These are phyloP conservation scores for Salvelinus namaycush DNA, from an alignment of 2,113 vertebrate species.

Conservation along the genomic window DNA sequence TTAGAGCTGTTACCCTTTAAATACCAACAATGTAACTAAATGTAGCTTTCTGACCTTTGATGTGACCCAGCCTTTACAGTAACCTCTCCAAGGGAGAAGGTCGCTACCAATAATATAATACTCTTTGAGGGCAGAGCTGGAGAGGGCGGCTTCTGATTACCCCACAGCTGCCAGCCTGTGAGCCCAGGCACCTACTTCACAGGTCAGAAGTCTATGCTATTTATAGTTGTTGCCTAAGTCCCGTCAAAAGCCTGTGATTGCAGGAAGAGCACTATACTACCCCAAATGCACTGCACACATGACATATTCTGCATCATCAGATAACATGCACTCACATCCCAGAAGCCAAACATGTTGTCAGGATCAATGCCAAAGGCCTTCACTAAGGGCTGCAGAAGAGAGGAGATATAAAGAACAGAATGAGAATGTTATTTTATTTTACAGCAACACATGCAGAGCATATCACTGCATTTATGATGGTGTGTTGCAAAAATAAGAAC, in stretches of 20 bases:
- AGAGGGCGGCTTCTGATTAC: constrained; percentile 70
- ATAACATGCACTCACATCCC: constrained; percentile 85
- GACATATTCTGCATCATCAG: constrained; percentile 13
- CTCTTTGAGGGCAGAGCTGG: constrained; percentile 18
- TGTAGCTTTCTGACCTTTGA: constrained; percentile 67
- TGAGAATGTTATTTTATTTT: neutral
- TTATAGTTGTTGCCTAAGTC: constrained; percentile 62
- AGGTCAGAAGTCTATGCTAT: constrained; percentile 69
- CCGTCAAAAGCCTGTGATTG: constrained; percentile 15
- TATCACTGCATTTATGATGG: neutral
- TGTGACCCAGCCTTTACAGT: constrained; percentile 53
- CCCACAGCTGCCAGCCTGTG: constrained; percentile 65
- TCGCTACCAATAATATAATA: constrained; percentile 73
- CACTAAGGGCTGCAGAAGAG: constrained; percentile 83
- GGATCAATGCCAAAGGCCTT: constrained; percentile 94
- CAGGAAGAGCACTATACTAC: neutral
- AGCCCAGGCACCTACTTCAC: constrained; percentile 67
- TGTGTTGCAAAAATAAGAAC: constrained; percentile 51
- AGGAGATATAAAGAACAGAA: constrained; percentile 21
- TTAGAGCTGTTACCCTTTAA: constrained; percentile 46
- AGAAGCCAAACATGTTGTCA: constrained; percentile 97
- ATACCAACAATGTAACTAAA: constrained; percentile 67
- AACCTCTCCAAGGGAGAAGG: constrained; percentile 72
- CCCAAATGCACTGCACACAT: constrained; percentile 3
- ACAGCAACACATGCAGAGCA: neutral